Evolutionary conservation across 37 sponge, comb jelly and placozoan species (phyloP), one percentile per base, ranked within the genome.

Genomic region (Aphrocallistes beatrix): DNA sequence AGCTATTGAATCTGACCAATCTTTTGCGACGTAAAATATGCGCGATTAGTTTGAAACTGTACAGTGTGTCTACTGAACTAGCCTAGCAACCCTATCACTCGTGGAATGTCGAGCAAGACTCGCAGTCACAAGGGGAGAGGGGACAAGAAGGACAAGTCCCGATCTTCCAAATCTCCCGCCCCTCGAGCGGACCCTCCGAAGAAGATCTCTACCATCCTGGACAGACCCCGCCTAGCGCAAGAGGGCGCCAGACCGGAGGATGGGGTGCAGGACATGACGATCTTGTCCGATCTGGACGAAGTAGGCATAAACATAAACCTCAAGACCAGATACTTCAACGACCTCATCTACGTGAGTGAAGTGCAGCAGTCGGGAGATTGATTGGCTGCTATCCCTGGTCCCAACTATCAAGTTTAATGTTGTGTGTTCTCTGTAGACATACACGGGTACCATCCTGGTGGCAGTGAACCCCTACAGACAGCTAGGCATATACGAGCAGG

Each of bases 261-360:
- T 86, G 96, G 96, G 13, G 96, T 95, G 0, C 96, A 93, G 1
- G 96, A 95, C 86, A 95, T 95, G 96, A 95, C 96, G 1, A 89
- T 93, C 37, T 91, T 95, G 87, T 93, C 93, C 40, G 96, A 95
- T 16, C 93, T 95, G 23, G 96, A 95, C 51, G 93, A 92, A 38
- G 86, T 81, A 49, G 96, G 96, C 50, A 95, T 95, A 85, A 95
- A 95, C 81, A 90, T 88, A 0, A 95, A 95, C 83, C 91, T 95
- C 75, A 87, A 87, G 85, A 90, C 91, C 36, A 90, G 96, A 83
- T 95, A 93, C 89, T 37, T 36, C 17, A 38, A 87, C 47, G 89
- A 88, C 51, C 86, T 85, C 37, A 95, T 95, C 36, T 95, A 95
- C 38, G 96, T 95, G 81, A 94, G 94, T 83, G 0, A 0, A 81